Evolutionary conservation across 2,797 vertebrate species (phyloP), one percentile per base, ranked within the genome.

Genomic region (Chromobotia macracanthus): DNA sequence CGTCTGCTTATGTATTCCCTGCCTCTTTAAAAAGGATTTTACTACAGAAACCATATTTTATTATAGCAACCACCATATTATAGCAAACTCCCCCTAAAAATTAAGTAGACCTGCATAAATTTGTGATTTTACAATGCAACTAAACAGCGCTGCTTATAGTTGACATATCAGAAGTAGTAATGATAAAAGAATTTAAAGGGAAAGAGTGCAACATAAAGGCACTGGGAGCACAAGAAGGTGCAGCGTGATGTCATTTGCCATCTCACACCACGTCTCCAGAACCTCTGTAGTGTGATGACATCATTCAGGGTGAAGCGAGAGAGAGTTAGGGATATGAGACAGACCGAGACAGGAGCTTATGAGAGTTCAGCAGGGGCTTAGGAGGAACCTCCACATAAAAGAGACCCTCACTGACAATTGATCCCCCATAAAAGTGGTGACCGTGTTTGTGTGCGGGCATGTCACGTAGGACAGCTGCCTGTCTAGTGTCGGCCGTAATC

Each of bases 351-450:
- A 86, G 86, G 86, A 79, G 88, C 81, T 93, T 92, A 90, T 90
- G 55, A 53, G 90, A 90, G 89, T 91, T 92, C 90, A 92, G 90
- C 90, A 88, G 86, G 80, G 87, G 87, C 87, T 91, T 92, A 92
- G 88, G 88, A 89, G 87, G 71, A 72, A 88, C 88, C 85, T 88
- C 88, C 51, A 91, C 91, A 94, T 94, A 92, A 94, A 94, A 93
- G 91, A 87, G 90, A 87, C 90, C 82, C 90, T 89, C 89, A 87
- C 61, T 72, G 93, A 93, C 93, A 94, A 90, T 85, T 90, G 88
- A 94, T 92, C 92, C 89, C 84, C 84, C 92, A 93, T 94, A 92
- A 94, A 94, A 94, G 92, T 88, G 88, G 84, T 85, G 79, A 71
- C 74, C 3, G 63, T 65, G 65, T 56, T 66, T 68, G 66, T 56